Base-by-base conservation (phyloP, 2,113 vertebrate genomes). In the Leiothrix lutea region DNA sequence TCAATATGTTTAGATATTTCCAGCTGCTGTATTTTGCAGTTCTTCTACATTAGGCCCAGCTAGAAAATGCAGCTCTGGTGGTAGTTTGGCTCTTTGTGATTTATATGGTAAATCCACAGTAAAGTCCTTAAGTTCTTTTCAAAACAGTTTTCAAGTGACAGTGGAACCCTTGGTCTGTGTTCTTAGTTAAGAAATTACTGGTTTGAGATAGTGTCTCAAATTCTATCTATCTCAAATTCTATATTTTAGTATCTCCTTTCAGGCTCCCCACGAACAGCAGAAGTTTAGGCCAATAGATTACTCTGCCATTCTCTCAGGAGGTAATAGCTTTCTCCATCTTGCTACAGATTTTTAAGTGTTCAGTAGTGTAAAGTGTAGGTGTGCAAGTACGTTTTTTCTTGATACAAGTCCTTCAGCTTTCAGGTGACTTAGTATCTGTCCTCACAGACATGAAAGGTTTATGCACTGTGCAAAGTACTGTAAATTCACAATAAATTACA, bases 281-380 rank as follows among this genome's bases (percentile, higher is more conserved):
- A 67, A 80, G 51, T 80, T 89, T 54, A 84, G 79, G 20, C 9
- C 60, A 61, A 42, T 73, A 85, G 92, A 81, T 77, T 53, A 45
- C 54, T 95, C 79, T 84, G 47, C 72, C 81, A 83, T 44, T 65
- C 56, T 80, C 73, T 67, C 48, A 67, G 93, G 77, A 95, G 44
- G 65, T 38, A 88, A 67, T 47, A 47, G 6, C 87, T 87, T 86
- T 71, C 96, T 74, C 75, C 48, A 45, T 62, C 45, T 89, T 81
- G 53, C 93, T 95, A 78, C 2, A 3, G 77, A 75, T 88, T 70
- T 88, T 83, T 83, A 95, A 87, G 69, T 94, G 38, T 75, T 94
- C 75, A 80, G 61, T 73, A 93, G 86, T 78, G 65, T 54, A 66
- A 75, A 9, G 25, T 28, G 51, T 11, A 77, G 29, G 44, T 45